phyloP scores from a whole-genome alignment of 2,888 invertebrate genomes.

The Platycheirus albimanus region DNA sequence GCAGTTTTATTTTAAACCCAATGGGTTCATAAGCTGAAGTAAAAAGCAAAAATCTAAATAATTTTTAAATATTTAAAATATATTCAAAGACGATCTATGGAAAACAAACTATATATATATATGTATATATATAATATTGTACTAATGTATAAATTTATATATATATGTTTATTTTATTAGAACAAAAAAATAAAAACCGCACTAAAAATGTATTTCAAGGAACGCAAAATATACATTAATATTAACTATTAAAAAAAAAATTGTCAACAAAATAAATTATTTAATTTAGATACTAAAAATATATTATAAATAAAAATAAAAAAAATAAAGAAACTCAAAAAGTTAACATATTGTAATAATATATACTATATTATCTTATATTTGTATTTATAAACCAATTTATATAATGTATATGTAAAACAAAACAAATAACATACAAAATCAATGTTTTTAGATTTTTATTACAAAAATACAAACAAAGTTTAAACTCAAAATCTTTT shows the following conservation, averaged over 20 bases:
- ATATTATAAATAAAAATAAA: constrained; percentile 62
- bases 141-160: neutral
- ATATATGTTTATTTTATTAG: constrained; percentile 12
- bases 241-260: constrained; percentile 54
- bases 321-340: constrained; percentile 75
- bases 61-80: constrained; percentile 78
- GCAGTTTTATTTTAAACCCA: constrained; percentile 82
- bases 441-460: constrained; percentile 58
- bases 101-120: constrained; percentile 47
- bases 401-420: constrained; percentile 73
- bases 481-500: constrained; percentile 46
- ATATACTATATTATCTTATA: constrained; percentile 76
- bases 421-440: constrained; percentile 48
- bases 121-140: neutral
- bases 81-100: constrained; percentile 75
- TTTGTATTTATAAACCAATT: constrained; percentile 77
- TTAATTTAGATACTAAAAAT: constrained; percentile 65
- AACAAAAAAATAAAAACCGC: constrained; percentile 75
- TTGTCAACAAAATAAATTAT: constrained; percentile 50
- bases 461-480: constrained; percentile 61
- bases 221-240: constrained; percentile 57
- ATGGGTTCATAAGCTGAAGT: constrained; percentile 81
- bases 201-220: constrained; percentile 61
- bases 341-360: constrained; percentile 76
- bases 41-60: constrained; percentile 59